Evolutionary conservation across 2,888 invertebrate species (phyloP), one percentile per base, ranked within the genome.

Genomic region (Tipula vernalis): DNA sequence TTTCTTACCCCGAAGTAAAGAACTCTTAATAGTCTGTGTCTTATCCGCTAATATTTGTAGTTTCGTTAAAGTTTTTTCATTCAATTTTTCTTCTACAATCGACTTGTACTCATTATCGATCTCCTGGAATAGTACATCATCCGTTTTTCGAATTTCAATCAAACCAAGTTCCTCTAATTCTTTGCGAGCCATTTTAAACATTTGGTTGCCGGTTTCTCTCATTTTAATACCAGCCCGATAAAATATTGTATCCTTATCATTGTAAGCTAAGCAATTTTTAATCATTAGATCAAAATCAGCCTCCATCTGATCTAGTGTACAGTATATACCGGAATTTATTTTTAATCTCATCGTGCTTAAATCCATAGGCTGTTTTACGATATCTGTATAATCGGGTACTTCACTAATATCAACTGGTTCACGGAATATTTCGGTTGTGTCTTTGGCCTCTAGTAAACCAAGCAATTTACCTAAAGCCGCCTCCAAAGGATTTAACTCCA

Each of bases 261-360:
- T 99, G 91, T 99, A 99, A 0, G 96, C 96, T 89, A 98, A 93
- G 90, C 99, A 99, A 91, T 99, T 99, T 88, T 95, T 94, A 87
- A 99, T 96, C 96, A 99, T 99, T n/a, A 99, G 93, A 89, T 96
- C 95, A 91, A 99, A 99, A 92, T 99, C 99, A 0, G 93, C 93
- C 90, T 98, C 96, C 89, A 99, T 94, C 44, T 96, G 95, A 87
- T 95, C 95, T 71, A 99, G 92, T 86, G 94, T 94, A 6, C 92
- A 91, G 90, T 98, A 97, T 86, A 93, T 91, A 86, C 94, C 94
- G 84, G 92, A 92, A 87, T 96, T 95, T 28, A 96, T 91, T 91
- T 96, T 96, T 88, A 92, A 93, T 88, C 95, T 93, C 97, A 99
- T 99, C 0, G 96, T 97, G 44, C 95, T 94, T 87, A 98, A 92